phyloP scores from a whole-genome alignment of 2,797 vertebrate genomes.

The Sebastes kiyomatsui region DNA sequence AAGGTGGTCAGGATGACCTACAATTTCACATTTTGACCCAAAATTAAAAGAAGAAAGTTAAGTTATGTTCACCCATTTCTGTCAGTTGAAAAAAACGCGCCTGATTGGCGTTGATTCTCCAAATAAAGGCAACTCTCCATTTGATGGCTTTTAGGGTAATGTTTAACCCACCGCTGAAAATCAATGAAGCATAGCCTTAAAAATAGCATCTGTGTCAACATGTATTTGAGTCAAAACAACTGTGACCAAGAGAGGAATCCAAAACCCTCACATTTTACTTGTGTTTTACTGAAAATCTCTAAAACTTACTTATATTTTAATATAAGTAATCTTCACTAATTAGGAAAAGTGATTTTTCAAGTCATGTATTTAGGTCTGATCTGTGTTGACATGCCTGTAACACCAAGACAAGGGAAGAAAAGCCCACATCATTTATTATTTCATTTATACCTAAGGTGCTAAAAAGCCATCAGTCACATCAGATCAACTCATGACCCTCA shows the following conservation, averaged over 20 bases:
- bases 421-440: neutral
- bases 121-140: neutral
- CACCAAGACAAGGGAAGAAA: neutral
- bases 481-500: neutral
- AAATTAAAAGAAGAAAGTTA: neutral
- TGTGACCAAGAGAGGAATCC: neutral
- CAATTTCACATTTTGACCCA: neutral
- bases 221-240: neutral
- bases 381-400: neutral
- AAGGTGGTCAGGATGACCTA: neutral
- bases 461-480: neutral
- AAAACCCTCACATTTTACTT: neutral
- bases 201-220: conserved; percentile 42
- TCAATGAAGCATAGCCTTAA: conserved; percentile 52
- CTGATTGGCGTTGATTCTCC: neutral
- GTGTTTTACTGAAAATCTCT: neutral
- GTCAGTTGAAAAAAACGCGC: neutral
- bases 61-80: neutral
- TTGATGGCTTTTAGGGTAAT: conserved; percentile 17
- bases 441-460: neutral
- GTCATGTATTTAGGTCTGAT: neutral
- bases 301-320: neutral
- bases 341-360: neutral
- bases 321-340: neutral
- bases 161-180: conserved; percentile 40